Percentiles rank a stretch among this genome's conserved stretches.
phyloP scores from a whole-genome alignment of 2,888 invertebrate genomes.

The Pedicia rivosa region DNA sequence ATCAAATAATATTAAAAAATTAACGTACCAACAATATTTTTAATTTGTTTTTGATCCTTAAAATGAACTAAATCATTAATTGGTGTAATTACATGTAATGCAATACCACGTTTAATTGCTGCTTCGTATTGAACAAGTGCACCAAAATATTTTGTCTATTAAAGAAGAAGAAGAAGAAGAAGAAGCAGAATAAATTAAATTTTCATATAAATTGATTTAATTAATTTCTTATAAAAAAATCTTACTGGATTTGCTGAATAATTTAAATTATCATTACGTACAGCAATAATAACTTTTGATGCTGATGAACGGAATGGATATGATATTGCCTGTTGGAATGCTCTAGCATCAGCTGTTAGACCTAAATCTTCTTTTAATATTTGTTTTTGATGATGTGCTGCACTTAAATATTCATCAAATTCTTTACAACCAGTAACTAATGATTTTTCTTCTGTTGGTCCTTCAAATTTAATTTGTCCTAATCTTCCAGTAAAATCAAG shows the following conservation, averaged over 20 bases:
- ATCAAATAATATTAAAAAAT: no score
- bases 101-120: constrained; percentile 35
- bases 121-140: constrained; percentile 25
- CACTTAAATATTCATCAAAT: constrained; percentile 18
- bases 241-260: constrained; percentile 38
- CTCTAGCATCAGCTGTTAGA: constrained; percentile 38
- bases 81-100: constrained; percentile 43
- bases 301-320: constrained; percentile 66
- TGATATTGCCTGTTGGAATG: constrained; percentile 42
- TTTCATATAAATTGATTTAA: neutral
- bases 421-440: constrained; percentile 12
- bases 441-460: constrained; percentile 18
- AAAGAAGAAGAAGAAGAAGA: constrained; percentile 3
- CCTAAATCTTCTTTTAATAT: constrained; percentile 21
- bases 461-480: constrained; percentile 20
- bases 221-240: constrained; percentile 9
- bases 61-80: constrained; percentile 37
- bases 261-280: constrained; percentile 45
- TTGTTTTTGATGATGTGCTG: constrained; percentile 13
- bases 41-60: constrained; percentile 20
- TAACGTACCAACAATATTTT: constrained; percentile 27
- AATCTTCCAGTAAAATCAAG: constrained; percentile 35
- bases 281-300: constrained; percentile 51
- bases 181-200: no score
- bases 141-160: constrained; percentile 20